These are phyloP conservation scores for Belonocnema kinseyi DNA, from an alignment of 1,140 invertebrate genomes.

Conservation along the genomic window DNA sequence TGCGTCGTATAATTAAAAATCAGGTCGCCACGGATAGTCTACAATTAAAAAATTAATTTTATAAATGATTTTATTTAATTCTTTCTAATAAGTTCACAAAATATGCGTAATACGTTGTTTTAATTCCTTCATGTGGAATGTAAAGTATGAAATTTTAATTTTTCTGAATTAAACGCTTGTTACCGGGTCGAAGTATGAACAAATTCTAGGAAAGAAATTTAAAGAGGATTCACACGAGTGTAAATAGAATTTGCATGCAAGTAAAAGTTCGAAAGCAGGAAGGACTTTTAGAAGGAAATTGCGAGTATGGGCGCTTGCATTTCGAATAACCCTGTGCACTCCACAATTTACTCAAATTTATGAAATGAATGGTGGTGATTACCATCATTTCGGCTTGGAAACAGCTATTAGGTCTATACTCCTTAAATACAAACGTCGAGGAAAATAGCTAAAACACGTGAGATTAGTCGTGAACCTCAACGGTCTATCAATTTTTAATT, in stretches of 20 bases:
- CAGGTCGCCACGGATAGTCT: background rate
- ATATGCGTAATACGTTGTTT: too few relatives aligned
- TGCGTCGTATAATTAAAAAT: background rate
- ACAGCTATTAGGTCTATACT: slow-evolving; percentile 30
- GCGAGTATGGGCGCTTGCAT: background rate
- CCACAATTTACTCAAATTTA: slow-evolving; percentile 29
- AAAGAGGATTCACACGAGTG: too few relatives aligned
- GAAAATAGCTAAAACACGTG: slow-evolving; percentile 28
- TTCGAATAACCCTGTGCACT: slow-evolving; percentile 32
- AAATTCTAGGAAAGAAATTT: too few relatives aligned
- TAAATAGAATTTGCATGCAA: background rate
- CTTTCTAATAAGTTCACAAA: too few relatives aligned
- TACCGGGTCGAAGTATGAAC: too few relatives aligned
- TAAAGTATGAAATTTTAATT: too few relatives aligned
- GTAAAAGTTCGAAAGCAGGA: background rate
- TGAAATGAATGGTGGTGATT: slow-evolving; percentile 28
- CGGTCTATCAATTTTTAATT: slow-evolving; percentile 45
- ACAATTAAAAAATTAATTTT: background rate
- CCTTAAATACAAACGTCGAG: background rate
- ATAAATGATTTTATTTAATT: too few relatives aligned
- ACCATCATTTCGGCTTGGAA: slow-evolving; percentile 38
- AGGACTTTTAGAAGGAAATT: background rate
- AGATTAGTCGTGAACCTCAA: slow-evolving; percentile 44
- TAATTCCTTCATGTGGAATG: too few relatives aligned
- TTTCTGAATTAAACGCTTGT: too few relatives aligned